Base-by-base conservation (phyloP, 1,140 invertebrate genomes). In the Pararge aegeria region DNA sequence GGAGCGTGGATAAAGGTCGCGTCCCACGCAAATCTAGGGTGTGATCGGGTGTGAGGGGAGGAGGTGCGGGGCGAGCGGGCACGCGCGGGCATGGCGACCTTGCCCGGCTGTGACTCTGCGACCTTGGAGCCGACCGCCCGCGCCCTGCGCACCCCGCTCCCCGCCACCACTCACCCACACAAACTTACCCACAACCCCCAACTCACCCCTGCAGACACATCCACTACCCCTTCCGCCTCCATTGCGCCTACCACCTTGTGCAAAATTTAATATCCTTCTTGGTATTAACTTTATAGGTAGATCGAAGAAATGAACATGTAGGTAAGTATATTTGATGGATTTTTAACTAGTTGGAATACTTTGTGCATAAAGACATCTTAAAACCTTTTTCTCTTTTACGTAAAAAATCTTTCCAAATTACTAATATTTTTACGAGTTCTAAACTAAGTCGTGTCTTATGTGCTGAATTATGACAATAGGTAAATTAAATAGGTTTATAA, bases 61-160 rank as follows among this genome's bases (percentile, higher is more conserved):
- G 53, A 42, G 61, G 78, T 16, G 75, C 30, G 77, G 62, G 71
- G 69, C 52, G 71, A 68, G 61, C 68, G 69, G 73, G 82, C 85
- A 83, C 83, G 85, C 81, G 85, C 85, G 85, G 81, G 80, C 82
- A 83, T 74, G 74, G 70, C 70, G 83, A 88, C 85, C 85, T 86
- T 88, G 85, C 83, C 85, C 85, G 85, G 81, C 83, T 80, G 85
- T 88, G 85, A 88, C 85, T 88, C 82, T 82, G 78, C 78, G 81
- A 88, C 85, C 85, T 88, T 88, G 85, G 78, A 83, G 76, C 84
- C 75, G 70, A 64, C 68, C 75, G 69, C 49, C 66, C 74, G 55
- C 73, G 16, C 69, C 51, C 70, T 72, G 16, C 69, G 49, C 70
- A 12, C 61, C 49, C 66, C 61, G 18, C 71, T 12, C 59, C n/a